Conservation (phyloP, 2,797 vertebrate species). For the Myripristis jacobus region DNA sequence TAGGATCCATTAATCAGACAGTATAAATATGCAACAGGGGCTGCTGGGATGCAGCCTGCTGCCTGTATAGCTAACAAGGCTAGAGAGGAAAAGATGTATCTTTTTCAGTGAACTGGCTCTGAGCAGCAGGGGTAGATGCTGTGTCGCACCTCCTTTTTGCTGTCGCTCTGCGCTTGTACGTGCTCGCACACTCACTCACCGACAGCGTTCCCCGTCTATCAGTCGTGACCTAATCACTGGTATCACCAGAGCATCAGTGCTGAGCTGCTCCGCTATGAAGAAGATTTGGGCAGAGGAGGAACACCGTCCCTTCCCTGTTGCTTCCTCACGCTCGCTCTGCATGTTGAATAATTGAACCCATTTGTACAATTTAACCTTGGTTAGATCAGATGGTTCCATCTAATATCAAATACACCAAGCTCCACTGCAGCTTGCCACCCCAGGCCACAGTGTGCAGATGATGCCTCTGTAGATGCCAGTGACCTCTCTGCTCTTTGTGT, state of each 20-base stretch:
- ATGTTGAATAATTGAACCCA: conserved; percentile 1
- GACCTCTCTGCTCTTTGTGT: conserved; percentile 66
- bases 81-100: conserved; percentile 51
- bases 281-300: neutral
- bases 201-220: conserved; percentile 30
- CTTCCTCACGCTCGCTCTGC: neutral
- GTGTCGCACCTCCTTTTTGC: conserved; percentile 41
- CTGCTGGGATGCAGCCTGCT: conserved; percentile 62
- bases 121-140: conserved; percentile 54
- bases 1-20: conserved; percentile 68
- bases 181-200: conserved; percentile 39
- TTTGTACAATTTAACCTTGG: neutral
- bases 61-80: conserved; percentile 69
- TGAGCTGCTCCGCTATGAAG: conserved; percentile 4
- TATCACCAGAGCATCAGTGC: conserved; percentile 14
- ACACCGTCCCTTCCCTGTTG: neutral
- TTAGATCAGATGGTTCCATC: conserved; percentile 22
- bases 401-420: conserved; percentile 11
- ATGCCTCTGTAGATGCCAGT: conserved; percentile 53
- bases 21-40: conserved; percentile 74
- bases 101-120: conserved; percentile 58
- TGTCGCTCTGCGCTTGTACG: conserved; percentile 36
- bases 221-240: conserved; percentile 8
- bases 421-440: conserved; percentile 39
- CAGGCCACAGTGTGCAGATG: conserved; percentile 45